phyloP scores from a whole-genome alignment of 2,888 invertebrate species.

The Pachliopta kotzebuea region DNA sequence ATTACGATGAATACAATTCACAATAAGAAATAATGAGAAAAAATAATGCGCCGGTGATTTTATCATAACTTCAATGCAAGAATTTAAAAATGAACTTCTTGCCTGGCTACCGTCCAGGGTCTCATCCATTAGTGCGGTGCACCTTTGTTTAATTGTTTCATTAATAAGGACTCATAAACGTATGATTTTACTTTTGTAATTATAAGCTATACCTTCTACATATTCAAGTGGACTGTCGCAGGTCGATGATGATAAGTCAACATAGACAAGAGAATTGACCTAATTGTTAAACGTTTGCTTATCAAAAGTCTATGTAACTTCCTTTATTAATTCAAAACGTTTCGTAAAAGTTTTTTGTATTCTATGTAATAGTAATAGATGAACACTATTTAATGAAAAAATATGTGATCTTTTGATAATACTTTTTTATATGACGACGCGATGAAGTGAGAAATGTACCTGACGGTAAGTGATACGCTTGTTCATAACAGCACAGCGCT shows the following conservation, averaged over 20 bases:
- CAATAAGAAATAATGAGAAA: conserved; percentile 41
- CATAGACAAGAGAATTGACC: too few relatives aligned
- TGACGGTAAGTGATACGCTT: too few relatives aligned
- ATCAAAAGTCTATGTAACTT: too few relatives aligned
- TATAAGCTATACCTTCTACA: background rate
- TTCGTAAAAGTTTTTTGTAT: too few relatives aligned
- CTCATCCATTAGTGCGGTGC: conserved; percentile 35
- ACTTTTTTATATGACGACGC: too few relatives aligned
- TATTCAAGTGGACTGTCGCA: too few relatives aligned
- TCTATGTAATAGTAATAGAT: too few relatives aligned
- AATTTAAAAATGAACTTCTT: conserved; percentile 37
- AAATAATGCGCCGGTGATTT: conserved; percentile 30
- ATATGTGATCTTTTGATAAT: conserved; percentile 3
- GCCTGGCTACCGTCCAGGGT: conserved; percentile 45
- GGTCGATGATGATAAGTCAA: too few relatives aligned
- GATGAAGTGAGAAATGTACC: too few relatives aligned
- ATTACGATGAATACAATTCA: conserved; percentile 23
- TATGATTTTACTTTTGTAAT: background rate
- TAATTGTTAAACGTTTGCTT: too few relatives aligned
- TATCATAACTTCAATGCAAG: conserved; percentile 40
- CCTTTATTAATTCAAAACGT: too few relatives aligned
- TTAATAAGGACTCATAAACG: background rate
- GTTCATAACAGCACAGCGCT: too few relatives aligned
- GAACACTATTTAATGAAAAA: background rate
- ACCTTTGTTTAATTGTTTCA: conserved; percentile 36